Base-by-base conservation (phyloP, 2,113 vertebrate species). In the Platichthys flesus region DNA sequence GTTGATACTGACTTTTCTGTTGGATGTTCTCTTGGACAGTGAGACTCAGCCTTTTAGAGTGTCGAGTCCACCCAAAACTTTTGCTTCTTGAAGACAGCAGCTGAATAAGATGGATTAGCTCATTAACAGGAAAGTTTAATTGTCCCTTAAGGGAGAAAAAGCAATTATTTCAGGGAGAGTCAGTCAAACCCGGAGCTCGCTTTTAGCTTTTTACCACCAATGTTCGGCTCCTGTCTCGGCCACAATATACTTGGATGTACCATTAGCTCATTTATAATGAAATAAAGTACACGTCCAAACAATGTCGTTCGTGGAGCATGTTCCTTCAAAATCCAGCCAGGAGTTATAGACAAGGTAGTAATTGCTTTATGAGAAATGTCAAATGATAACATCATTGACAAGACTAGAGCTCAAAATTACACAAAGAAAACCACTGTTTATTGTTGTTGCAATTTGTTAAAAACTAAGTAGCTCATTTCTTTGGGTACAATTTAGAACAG, bases 71-170 rank as follows among this genome's bases (percentile, higher is more conserved):
- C 10, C 42, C 40, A 18, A 68, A 57, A 37, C 2, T 2, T 12
- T 6, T 26, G 9, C 65, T 52, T 60, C 45, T 73, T 40, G 56
- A 16, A 14, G n/a, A 74, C 62, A 70, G 42, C 6, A 35, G 21
- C 13, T 76, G 26, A 65, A 71, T 68, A 16, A 68, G 31, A 45
- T 21, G 2, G 64, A 59, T 68, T 26, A 51, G 35, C 79, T 64
- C n/a, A 85, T 76, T 54, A 65, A 72, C 78, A 54, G 63, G 61
- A 60, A 78, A 31, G 6, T 63, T 69, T 66, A 61, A 79, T 70
- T 37, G 66, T 58, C 26, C 42, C 24, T 52, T 4, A 42, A 31
- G 12, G 12, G 54, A 20, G 47, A 26, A 61, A 51, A 68, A 21
- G 13, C 18, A 37, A 51, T 52, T 62, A 67, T 67, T 65, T 79